These are phyloP conservation scores for Petrosia ficiformis DNA, from an alignment of 37 sponge, comb jelly and placozoan genomes.

Conservation along the genomic window DNA sequence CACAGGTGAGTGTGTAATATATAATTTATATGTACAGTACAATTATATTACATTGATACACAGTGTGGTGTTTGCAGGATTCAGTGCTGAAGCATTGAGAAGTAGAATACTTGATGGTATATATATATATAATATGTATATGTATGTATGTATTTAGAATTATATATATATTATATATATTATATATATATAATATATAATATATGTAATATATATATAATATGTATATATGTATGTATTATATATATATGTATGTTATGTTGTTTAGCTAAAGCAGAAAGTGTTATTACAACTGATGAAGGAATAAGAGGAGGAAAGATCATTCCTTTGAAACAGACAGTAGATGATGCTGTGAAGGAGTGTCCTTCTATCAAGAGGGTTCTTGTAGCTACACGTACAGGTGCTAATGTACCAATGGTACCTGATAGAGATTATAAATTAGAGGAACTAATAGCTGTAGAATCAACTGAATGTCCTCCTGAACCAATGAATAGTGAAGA, in stretches of 20 bases:
- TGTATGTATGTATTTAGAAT: no score
- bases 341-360: conserved; percentile 79
- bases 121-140: no score
- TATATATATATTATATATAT: no score
- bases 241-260: not conserved
- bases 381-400: conserved; percentile 81
- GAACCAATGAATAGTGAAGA: conserved; percentile 94
- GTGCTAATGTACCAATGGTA: conserved; percentile 63
- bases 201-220: no score
- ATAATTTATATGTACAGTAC: not conserved
- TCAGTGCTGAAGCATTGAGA: conserved; percentile 88
- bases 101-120: conserved; percentile 79
- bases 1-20: conserved; percentile 56
- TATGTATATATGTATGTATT: no score
- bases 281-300: conserved; percentile 87
- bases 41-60: not conserved
- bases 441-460: conserved; percentile 63
- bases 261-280: conserved; percentile 55
- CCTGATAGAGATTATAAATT: conserved; percentile 62
- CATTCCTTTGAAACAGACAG: conserved; percentile 77
- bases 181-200: no score
- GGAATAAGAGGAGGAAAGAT: conserved; percentile 87
- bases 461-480: conserved; percentile 56
- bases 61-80: conserved; percentile 95
- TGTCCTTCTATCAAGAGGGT: conserved; percentile 70